A percentile compares a stretch with the other conserved stretches of the same genome.
These are phyloP conservation scores for Scomber scombrus DNA, from an alignment of 2,113 vertebrate species.

Conservation along the genomic window DNA sequence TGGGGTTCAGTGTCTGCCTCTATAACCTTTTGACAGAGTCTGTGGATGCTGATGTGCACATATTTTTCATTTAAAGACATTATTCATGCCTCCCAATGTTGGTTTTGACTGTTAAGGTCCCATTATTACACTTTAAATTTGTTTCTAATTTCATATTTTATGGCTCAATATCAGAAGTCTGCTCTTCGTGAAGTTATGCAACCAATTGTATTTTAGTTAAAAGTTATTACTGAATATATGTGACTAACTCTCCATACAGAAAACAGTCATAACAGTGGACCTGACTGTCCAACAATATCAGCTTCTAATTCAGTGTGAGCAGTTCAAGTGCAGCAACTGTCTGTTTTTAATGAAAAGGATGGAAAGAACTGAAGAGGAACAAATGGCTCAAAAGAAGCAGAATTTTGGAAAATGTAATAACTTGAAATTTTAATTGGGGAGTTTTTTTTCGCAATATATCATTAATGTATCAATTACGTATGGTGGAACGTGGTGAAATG, in stretches of 20 bases:
- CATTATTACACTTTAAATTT: background rate
- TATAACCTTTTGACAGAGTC: background rate
- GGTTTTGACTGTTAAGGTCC: background rate
- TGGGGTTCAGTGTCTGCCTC: background rate
- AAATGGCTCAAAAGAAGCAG: background rate
- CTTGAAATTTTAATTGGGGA: background rate
- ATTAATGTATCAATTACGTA: no score
- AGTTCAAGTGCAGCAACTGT: background rate
- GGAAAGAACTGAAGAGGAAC: conserved; percentile 20
- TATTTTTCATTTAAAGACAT: background rate
- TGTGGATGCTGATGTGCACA: background rate
- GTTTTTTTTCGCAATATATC: no score
- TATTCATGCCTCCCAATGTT: background rate
- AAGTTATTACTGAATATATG: background rate
- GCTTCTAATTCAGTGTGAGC: background rate
- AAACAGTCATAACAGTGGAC: background rate
- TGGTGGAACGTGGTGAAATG: no score
- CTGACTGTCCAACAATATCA: background rate
- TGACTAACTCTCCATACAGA: background rate
- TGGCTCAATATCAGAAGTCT: background rate
- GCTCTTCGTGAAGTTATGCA: background rate
- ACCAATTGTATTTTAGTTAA: background rate
- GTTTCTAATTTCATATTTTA: background rate
- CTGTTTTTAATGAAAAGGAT: conserved; percentile 6
- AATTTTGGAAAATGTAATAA: background rate